Conservation (phyloP, 92 coral and sea anemone genomes). For the Zoanthus sansibaricus region DNA sequence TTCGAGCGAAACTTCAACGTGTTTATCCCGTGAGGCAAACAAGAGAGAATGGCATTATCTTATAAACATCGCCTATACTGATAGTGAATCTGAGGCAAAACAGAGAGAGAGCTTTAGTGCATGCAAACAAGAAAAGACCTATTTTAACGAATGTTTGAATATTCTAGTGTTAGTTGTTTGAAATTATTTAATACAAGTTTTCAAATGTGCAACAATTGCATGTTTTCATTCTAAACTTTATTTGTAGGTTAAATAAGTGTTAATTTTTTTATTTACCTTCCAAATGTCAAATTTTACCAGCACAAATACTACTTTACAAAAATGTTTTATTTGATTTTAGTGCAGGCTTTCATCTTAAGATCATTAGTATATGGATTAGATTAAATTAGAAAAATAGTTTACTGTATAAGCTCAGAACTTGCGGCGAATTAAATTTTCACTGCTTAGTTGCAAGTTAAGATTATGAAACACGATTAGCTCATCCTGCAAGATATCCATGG, state of each 20-base stretch:
- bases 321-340: neutral
- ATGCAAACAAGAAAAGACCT: neutral
- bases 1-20: no score
- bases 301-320: neutral
- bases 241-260: neutral
- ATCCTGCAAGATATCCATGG: no score
- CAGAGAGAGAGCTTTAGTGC: neutral
- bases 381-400: no score
- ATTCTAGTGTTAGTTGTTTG: neutral
- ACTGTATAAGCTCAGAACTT: no score
- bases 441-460: no score
- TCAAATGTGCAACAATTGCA: neutral
- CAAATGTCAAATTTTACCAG: neutral
- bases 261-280: neutral
- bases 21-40: conserved; percentile 3
- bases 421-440: no score
- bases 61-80: neutral
- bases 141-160: neutral
- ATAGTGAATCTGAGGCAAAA: neutral
- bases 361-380: neutral
- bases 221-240: neutral
- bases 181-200: neutral
- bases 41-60: neutral
- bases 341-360: neutral
- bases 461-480: no score